phyloP scores from a whole-genome alignment of 2,797 vertebrate genomes.

The Parauchenoglanis ngamensis region DNA sequence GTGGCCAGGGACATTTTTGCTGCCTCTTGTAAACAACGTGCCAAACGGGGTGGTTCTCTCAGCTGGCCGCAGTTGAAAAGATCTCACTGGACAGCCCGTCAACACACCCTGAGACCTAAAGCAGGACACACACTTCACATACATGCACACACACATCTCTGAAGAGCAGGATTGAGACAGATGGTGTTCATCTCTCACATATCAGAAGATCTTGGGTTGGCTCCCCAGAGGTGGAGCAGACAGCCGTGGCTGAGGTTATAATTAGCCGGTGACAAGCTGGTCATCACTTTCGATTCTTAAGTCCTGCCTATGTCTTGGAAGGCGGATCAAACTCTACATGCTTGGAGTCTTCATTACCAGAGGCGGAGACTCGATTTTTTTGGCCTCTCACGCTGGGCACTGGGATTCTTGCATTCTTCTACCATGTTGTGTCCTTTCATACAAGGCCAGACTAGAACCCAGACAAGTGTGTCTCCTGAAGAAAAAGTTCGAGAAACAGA shows the following conservation, averaged over 20 bases:
- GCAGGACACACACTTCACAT: conserved; percentile 47
- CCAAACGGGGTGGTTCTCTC: conserved; percentile 39
- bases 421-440: conserved; percentile 46
- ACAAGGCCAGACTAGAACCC: conserved; percentile 45
- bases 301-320: conserved; percentile 69
- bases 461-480: conserved; percentile 50
- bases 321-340: conserved; percentile 61
- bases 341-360: conserved; percentile 48
- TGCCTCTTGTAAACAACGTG: conserved; percentile 55
- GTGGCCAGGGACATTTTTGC: conserved; percentile 56
- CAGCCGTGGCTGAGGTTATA: conserved; percentile 61
- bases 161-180: conserved; percentile 54
- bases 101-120: conserved; percentile 46
- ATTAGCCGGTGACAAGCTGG: conserved; percentile 58
- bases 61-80: conserved; percentile 35
- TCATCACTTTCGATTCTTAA: conserved; percentile 69
- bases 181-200: conserved; percentile 58
- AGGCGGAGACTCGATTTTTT: conserved; percentile 19
- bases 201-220: conserved; percentile 54
- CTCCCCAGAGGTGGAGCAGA: conserved; percentile 47
- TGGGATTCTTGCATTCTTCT: conserved; percentile 46
- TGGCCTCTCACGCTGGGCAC: conserved; percentile 28
- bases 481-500: conserved; percentile 53
- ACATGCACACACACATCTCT: conserved; percentile 46
- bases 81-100: conserved; percentile 45